Evolutionary conservation across 2,888 invertebrate species (phyloP), one percentile per base, ranked within the genome.

Genomic region (Cyclophora punctaria): DNA sequence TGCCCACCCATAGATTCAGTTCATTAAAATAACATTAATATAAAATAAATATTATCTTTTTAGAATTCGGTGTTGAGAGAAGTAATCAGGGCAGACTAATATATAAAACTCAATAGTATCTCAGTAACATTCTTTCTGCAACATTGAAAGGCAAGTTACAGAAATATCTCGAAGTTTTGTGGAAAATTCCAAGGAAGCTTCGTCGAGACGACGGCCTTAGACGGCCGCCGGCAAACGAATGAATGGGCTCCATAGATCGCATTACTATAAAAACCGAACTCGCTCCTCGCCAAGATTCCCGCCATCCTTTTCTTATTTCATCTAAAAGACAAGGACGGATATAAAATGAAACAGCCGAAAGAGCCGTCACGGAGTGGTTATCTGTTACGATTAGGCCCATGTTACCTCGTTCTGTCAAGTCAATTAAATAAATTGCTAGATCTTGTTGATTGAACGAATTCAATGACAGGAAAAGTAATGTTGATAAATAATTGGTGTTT

Each of bases 211-310:
- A 58, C 69, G 62, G 52, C 66, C 66, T 59, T 58, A 59, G 64
- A 59, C 67, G 63, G 62, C 67, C 57, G 63, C 63, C 68, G 74
- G 63, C 67, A 61, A 61, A 63, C 65, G 74, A 73, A 64, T 73
- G 76, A 76, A 68, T 66, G 67, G 63, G 56, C 58, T 55, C 51
- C 54, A 5, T 5, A 33, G 53, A 54, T 57, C 59, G 50, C 53
- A 51, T 54, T 67, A 69, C 67, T 58, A 66, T 52, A 53, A 50
- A 50, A 62, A 60, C 53, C 44, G 49, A 62, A 60, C 62, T 64
- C 64, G 56, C 57, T 62, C 48, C 54, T 47, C 42, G 55, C 47
- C 48, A 57, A 55, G 55, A 55, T 58, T 51, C 47, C 4, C 44
- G 45, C 60, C 47, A 49, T 64, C 63, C 53, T 59, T 61, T 56